These are phyloP conservation scores for Lamellibrachia satsuma DNA, from an alignment of 2,888 invertebrate species.

Conservation along the genomic window DNA sequence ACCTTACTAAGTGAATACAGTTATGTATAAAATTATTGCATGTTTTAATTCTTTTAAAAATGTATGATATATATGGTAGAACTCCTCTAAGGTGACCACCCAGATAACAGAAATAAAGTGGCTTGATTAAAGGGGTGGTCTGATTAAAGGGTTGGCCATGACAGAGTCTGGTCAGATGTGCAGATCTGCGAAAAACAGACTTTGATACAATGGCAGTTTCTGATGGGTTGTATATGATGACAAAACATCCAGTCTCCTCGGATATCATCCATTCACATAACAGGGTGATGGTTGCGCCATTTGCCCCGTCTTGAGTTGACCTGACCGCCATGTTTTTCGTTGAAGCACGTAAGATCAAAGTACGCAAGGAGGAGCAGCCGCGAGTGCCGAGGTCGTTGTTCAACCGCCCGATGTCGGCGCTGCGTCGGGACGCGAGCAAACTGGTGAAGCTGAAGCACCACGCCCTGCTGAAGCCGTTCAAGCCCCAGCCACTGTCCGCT, in stretches of 20 bases:
- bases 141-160: no score
- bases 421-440: conserved; percentile 79
- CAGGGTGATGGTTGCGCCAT: background rate
- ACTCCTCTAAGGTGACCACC: no score
- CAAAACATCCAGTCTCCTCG: background rate
- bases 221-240: background rate
- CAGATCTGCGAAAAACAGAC: no score
- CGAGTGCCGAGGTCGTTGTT: conserved; percentile 84
- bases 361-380: conserved; percentile 78
- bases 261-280: background rate
- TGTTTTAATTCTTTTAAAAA: background rate
- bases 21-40: background rate
- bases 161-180: no score
- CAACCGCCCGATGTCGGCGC: conserved; percentile 79
- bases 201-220: no score
- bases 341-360: conserved; percentile 63
- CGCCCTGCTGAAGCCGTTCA: conserved; percentile 50
- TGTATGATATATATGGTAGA: no score
- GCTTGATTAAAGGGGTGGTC: no score
- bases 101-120: no score
- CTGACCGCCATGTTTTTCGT: no score
- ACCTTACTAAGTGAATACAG: background rate
- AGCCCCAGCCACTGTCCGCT: conserved; percentile 21
- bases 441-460: conserved; percentile 73
- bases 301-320: background rate